Percentiles rank a stretch among this genome's conserved stretches.
phyloP scores from a whole-genome alignment of 2,113 vertebrate genomes.

The Dolichotis patagonum region DNA sequence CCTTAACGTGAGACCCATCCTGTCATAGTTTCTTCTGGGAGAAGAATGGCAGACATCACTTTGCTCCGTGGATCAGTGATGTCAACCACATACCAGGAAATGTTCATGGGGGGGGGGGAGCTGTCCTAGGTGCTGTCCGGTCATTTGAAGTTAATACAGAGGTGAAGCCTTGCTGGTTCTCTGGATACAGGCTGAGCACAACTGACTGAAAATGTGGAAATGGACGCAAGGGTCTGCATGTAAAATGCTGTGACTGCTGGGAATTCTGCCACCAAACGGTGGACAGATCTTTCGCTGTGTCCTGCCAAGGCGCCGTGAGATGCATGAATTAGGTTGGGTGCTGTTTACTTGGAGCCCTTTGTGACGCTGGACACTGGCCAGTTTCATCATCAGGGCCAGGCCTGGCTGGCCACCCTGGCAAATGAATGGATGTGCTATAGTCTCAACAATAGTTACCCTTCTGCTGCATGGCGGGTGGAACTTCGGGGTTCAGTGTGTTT shows the following conservation, averaged over 20 bases:
- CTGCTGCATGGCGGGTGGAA: not conserved
- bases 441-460: not conserved
- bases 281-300: not conserved
- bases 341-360: not conserved
- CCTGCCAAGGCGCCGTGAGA: not conserved
- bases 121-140: not conserved
- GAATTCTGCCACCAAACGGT: not conserved
- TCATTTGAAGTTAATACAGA: not conserved
- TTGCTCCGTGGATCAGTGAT: not conserved
- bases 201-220: not conserved
- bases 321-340: not conserved
- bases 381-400: not conserved
- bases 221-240: not conserved
- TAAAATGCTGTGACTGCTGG: fast-evolving
- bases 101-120: not conserved
- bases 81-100: not conserved
- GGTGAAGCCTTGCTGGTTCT: not conserved
- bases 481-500: not conserved
- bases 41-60: not conserved
- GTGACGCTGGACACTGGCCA: not conserved
- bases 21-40: not conserved
- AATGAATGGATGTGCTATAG: not conserved
- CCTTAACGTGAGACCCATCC: not conserved
- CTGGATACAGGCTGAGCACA: not conserved
- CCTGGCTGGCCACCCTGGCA: not conserved